Conservation (phyloP, 2,797 vertebrate genomes). For the Molossus molossus region DNA sequence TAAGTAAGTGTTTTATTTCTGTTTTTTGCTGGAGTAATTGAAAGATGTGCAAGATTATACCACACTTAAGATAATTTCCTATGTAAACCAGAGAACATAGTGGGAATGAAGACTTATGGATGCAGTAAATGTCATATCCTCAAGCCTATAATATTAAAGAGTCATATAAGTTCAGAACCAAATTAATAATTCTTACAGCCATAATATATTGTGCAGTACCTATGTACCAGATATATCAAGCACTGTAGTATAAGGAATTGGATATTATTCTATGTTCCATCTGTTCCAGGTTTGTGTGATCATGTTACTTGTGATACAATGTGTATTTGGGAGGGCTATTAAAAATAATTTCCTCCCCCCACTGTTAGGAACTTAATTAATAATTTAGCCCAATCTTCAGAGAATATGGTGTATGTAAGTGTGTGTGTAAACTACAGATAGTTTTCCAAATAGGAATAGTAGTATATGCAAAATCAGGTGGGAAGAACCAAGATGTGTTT, state of each 20-base stretch:
- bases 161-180: slow-evolving; percentile 15
- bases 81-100: slow-evolving; percentile 32
- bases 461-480: slow-evolving; percentile 31
- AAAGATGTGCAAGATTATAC: slow-evolving; percentile 1
- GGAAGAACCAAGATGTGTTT: background rate
- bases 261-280: background rate
- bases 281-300: background rate
- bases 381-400: slow-evolving; percentile 1
- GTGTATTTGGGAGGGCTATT: background rate
- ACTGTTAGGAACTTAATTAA: slow-evolving; percentile 41
- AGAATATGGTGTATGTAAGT: background rate
- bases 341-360: slow-evolving; percentile 30
- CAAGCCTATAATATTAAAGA: slow-evolving; percentile 20
- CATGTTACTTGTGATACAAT: slow-evolving; percentile 23
- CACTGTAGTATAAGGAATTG: background rate
- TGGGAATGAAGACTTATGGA: background rate
- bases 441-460: background rate
- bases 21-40: slow-evolving; percentile 20
- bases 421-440: background rate
- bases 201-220: slow-evolving; percentile 17
- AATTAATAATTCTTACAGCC: slow-evolving; percentile 48
- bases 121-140: slow-evolving; percentile 41
- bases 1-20: background rate
- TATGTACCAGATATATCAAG: slow-evolving; percentile 10
- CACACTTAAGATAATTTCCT: slow-evolving; percentile 4